Evolutionary conservation across 2,888 invertebrate species (phyloP).

Genomic region (Strigamia transsilvanica): DNA sequence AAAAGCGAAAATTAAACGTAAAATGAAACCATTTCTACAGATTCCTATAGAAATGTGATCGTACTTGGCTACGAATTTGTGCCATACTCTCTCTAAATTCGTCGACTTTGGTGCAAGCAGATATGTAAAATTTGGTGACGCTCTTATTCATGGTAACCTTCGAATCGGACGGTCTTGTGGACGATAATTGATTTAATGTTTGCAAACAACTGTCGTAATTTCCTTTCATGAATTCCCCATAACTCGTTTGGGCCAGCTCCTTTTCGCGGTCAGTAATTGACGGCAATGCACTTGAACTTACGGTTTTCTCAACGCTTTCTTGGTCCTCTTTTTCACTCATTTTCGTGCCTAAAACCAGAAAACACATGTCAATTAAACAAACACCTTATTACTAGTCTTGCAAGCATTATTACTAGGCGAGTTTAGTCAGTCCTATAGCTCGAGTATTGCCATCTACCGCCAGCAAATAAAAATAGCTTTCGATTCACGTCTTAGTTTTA

Average conservation of each 20-base stretch:
- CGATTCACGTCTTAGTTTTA: neutral
- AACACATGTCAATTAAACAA: neutral
- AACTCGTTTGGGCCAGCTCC: constrained; percentile 71
- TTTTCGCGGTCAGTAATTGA: constrained; percentile 67
- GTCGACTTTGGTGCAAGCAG: constrained; percentile 73
- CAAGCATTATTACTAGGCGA: neutral
- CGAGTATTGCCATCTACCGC: neutral
- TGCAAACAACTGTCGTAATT: constrained; percentile 72
- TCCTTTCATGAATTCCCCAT: constrained; percentile 72
- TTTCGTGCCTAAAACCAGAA: neutral
- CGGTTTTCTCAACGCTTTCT: neutral
- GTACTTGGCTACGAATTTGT: constrained; percentile 69
- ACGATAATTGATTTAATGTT: constrained; percentile 73
- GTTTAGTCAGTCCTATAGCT: neutral
- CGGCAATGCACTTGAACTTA: neutral
- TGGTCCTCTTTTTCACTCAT: constrained; percentile 19
- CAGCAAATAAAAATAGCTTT: neutral
- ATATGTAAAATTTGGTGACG: constrained; percentile 79
- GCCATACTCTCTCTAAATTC: constrained; percentile 75
- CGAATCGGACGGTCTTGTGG: constrained; percentile 71
- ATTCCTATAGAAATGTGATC: constrained; percentile 43
- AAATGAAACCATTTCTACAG: neutral
- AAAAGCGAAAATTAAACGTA: constrained; percentile 3
- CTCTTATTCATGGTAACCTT: constrained; percentile 84
- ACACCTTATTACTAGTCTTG: neutral